Evolutionary conservation across 2,888 invertebrate species (phyloP).

Genomic region (Liopterus haemorrhoidalis): DNA sequence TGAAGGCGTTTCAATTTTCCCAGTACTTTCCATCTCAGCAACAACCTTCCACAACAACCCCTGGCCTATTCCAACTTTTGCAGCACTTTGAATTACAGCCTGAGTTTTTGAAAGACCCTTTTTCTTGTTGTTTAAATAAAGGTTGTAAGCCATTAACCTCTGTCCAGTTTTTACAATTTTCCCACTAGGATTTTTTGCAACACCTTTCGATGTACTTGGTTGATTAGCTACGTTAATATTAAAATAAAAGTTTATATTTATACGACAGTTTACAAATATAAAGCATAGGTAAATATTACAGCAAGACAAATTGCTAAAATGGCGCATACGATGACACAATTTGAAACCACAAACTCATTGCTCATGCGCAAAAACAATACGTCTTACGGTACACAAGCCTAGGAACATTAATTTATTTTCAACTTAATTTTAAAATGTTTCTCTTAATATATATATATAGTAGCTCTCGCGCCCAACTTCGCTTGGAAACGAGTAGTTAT

Average conservation of each 20-base stretch:
- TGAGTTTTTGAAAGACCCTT: neutral
- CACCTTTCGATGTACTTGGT: neutral
- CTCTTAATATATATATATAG: slow-evolving; percentile 1
- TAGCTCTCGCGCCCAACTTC: too few relatives aligned
- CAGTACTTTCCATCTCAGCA: neutral
- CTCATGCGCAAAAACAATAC: neutral
- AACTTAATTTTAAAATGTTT: neutral
- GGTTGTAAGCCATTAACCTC: neutral
- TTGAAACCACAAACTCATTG: neutral
- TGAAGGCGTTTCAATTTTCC: neutral
- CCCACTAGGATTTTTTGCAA: neutral
- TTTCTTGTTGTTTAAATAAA: neutral
- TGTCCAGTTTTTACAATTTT: neutral
- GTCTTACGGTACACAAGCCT: neutral
- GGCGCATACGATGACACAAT: neutral
- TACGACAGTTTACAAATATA: too few relatives aligned
- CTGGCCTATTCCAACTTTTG: neutral
- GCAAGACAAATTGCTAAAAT: neutral
- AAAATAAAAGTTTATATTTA: too few relatives aligned
- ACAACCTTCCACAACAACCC: neutral
- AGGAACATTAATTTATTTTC: neutral
- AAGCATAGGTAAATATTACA: neutral
- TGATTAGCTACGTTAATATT: neutral
- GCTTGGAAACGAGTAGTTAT: too few relatives aligned
- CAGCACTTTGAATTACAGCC: neutral